These are phyloP conservation scores for Distichodus sexfasciatus DNA, from an alignment of 2,797 vertebrate species.

Conservation along the genomic window DNA sequence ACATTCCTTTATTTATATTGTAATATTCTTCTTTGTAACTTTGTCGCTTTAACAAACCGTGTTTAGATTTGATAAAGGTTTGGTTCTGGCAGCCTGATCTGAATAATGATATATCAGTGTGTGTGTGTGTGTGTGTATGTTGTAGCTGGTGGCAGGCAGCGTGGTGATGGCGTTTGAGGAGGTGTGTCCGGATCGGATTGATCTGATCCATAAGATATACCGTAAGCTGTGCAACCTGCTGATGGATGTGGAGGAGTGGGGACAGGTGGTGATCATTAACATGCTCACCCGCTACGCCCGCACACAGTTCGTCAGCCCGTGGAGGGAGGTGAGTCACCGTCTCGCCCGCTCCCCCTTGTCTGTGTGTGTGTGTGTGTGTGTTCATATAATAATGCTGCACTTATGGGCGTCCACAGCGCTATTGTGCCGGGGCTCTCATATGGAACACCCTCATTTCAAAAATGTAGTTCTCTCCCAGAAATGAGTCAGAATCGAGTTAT, in stretches of 20 bases:
- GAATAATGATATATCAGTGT: conserved; percentile 74
- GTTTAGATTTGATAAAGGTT: not conserved
- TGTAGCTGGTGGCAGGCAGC: conserved; percentile 92
- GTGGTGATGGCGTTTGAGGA: conserved; percentile 98
- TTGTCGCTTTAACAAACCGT: not conserved
- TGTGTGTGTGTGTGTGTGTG: conserved; percentile 4
- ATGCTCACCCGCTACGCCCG: conserved; percentile 96
- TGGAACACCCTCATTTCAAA: too few species aligned
- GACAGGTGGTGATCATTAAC: conserved; percentile 96
- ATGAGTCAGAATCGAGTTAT: too few species aligned
- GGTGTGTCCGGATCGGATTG: conserved; percentile 96
- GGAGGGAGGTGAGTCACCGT: conserved; percentile 82
- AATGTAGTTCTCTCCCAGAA: too few species aligned
- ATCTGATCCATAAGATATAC: conserved; percentile 98
- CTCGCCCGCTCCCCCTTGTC: too few species aligned
- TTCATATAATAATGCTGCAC: too few species aligned
- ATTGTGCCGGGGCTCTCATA: too few species aligned
- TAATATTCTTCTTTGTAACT: too few species aligned
- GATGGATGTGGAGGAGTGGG: conserved; percentile 98
- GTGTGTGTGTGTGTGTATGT: not conserved
- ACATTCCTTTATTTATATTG: too few species aligned
- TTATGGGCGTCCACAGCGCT: too few species aligned
- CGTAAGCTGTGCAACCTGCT: conserved; percentile 95
- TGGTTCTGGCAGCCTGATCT: not conserved
- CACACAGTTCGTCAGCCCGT: conserved; percentile 92